A percentile compares a stretch with the other conserved stretches of the same genome.
Conservation (phyloP, 1,140 invertebrate species). For the Nephotettix cincticeps region DNA sequence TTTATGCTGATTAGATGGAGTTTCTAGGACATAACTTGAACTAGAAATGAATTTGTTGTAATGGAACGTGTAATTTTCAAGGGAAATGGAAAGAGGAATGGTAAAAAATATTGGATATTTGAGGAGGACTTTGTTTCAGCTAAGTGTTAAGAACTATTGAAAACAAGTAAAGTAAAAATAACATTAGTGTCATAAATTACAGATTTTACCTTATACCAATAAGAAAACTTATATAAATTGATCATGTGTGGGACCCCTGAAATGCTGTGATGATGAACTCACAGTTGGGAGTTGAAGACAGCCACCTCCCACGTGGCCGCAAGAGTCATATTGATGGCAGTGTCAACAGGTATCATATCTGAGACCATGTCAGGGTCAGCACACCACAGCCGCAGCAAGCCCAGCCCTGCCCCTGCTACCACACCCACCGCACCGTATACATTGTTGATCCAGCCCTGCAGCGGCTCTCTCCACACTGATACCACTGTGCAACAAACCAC, state of each 20-base stretch:
- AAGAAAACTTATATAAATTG: not conserved
- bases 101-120: no score
- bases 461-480: slow-evolving; percentile 70
- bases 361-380: slow-evolving; percentile 50
- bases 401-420: slow-evolving; percentile 50
- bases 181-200: not conserved
- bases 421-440: slow-evolving; percentile 62
- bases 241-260: not conserved
- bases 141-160: not conserved
- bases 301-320: slow-evolving; percentile 54
- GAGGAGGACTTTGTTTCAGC: no score
- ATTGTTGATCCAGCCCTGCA: slow-evolving; percentile 65
- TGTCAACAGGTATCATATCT: slow-evolving; percentile 62
- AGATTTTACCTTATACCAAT: not conserved
- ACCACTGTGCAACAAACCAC: slow-evolving; percentile 30
- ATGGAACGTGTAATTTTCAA: no score
- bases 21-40: no score
- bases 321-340: slow-evolving; percentile 59
- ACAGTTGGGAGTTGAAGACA: slow-evolving; percentile 46
- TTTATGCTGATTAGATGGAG: no score
- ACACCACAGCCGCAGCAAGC: slow-evolving; percentile 56
- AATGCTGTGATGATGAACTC: not conserved
- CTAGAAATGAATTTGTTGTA: no score
- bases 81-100: no score
- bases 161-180: not conserved